Conservation (phyloP, 2,113 vertebrate species). For the Azemiops feae region DNA sequence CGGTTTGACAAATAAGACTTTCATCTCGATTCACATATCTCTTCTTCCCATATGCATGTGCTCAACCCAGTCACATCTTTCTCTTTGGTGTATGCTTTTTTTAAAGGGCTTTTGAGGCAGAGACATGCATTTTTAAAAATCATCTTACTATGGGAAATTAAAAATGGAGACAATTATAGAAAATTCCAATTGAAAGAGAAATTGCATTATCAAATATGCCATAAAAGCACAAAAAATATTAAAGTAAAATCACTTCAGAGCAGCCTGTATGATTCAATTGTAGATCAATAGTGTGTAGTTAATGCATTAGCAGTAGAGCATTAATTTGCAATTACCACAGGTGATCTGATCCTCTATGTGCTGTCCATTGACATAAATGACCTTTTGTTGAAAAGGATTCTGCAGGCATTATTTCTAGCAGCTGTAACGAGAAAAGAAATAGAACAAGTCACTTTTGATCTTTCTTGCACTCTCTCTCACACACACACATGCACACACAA, state of each 20-base stretch:
- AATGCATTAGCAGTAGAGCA: slow-evolving; percentile 77
- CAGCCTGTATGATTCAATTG: slow-evolving; percentile 68
- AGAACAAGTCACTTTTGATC: slow-evolving; percentile 9
- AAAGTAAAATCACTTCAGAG: slow-evolving; percentile 67
- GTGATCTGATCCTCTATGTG: slow-evolving; percentile 70
- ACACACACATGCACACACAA: neutral
- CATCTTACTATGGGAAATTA: slow-evolving; percentile 67
- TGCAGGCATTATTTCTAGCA: slow-evolving; percentile 69
- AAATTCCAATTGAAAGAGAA: slow-evolving; percentile 69
- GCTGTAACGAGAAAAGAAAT: slow-evolving; percentile 36
- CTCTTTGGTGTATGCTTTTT: slow-evolving; percentile 49
- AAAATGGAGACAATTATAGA: slow-evolving; percentile 72
- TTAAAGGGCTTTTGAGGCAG: slow-evolving; percentile 56
- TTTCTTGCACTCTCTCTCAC: neutral
- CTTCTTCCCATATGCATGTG: slow-evolving; percentile 45
- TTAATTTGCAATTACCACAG: slow-evolving; percentile 77
- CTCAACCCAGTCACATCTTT: slow-evolving; percentile 48
- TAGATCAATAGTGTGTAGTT: slow-evolving; percentile 77
- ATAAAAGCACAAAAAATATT: slow-evolving; percentile 61
- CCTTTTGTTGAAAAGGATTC: slow-evolving; percentile 71
- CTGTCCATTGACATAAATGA: slow-evolving; percentile 71
- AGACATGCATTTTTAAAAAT: slow-evolving; percentile 64
- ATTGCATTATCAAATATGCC: slow-evolving; percentile 68
- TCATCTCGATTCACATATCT: slow-evolving; percentile 33
- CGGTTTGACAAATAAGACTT: slow-evolving; percentile 25